Conservation (phyloP, 1,140 invertebrate genomes). For the Pentalonia nigronervosa region DNA sequence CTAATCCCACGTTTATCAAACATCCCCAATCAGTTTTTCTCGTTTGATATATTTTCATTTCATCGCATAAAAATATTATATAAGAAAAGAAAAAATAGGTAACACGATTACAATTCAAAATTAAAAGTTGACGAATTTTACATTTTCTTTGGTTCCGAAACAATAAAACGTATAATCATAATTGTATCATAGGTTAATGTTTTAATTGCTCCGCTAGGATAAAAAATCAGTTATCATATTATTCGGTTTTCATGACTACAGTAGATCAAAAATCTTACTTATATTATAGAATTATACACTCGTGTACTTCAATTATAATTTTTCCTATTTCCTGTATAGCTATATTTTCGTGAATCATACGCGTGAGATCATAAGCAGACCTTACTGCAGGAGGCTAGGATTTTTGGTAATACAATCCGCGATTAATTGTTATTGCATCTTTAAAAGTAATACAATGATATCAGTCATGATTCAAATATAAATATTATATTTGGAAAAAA, state of each 20-base stretch:
- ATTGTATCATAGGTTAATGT: not conserved
- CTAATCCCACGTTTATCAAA: not conserved
- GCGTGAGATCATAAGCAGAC: too few relatives aligned
- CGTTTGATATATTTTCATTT: not conserved
- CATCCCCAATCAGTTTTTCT: not conserved
- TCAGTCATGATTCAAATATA: too few relatives aligned
- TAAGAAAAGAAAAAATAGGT: not conserved
- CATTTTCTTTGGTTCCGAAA: not conserved
- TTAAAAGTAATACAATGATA: not conserved
- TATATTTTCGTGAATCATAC: not conserved
- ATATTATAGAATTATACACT: not conserved
- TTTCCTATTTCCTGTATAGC: not conserved
- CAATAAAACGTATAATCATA: not conserved
- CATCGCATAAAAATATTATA: not conserved
- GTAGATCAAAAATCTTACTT: not conserved
- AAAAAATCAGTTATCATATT: not conserved
- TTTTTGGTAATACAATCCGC: not conserved
- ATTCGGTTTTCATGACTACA: not conserved
- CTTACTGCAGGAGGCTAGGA: too few relatives aligned
- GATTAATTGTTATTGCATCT: not conserved
- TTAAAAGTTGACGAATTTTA: not conserved
- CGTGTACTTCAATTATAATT: not conserved
- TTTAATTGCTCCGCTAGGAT: not conserved
- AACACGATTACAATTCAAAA: not conserved
- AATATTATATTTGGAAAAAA: too few relatives aligned